Evolutionary conservation across 2,797 vertebrate genomes (phyloP).

Genomic region (Myiotriccus ornatus): DNA sequence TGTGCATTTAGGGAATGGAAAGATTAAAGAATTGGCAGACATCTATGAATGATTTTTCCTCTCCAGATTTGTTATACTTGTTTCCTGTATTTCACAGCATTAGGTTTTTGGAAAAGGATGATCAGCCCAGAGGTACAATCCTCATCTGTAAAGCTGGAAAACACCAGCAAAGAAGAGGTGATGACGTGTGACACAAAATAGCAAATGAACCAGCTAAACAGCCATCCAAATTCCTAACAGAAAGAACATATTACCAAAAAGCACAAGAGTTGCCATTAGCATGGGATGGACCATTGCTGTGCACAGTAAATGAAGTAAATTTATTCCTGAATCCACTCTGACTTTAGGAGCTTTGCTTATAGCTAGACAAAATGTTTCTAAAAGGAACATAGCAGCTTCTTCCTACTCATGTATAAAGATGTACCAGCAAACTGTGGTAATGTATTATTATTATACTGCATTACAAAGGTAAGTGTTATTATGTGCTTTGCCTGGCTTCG

Average conservation of each 20-base stretch:
- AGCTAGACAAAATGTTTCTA: background rate
- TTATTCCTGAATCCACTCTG: constrained; percentile 2
- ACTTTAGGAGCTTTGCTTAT: background rate
- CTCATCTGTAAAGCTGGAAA: background rate
- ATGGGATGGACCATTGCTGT: background rate
- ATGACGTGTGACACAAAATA: background rate
- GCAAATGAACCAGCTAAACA: background rate
- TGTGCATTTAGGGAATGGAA: background rate
- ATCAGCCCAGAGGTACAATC: background rate
- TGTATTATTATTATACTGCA: background rate
- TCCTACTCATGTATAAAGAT: background rate
- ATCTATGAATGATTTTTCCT: background rate
- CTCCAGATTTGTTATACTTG: background rate
- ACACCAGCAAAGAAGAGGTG: background rate
- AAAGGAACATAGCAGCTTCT: background rate
- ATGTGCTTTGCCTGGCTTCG: background rate
- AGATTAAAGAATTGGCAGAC: background rate
- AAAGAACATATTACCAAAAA: background rate
- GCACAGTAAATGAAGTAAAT: background rate
- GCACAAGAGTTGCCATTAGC: background rate
- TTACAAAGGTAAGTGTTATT: background rate
- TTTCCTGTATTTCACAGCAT: background rate
- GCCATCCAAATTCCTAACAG: background rate
- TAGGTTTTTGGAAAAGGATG: background rate
- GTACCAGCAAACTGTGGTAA: background rate